Evolutionary conservation across 2,797 vertebrate species (phyloP).

Genomic region (Platyrinchus mystaceus): DNA sequence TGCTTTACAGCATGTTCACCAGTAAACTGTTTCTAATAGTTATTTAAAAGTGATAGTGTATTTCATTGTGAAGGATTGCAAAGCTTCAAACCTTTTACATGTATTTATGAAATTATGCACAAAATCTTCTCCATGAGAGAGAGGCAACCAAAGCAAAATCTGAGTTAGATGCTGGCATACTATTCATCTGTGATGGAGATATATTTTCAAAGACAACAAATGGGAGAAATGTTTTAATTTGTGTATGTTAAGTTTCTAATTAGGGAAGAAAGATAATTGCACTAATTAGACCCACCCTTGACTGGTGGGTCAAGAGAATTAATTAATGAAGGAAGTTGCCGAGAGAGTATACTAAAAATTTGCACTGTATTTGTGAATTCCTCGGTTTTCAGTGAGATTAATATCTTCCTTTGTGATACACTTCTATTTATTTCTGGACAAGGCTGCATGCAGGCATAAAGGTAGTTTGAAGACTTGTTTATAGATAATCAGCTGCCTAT

Average conservation of each 20-base stretch:
- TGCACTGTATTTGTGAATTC: background rate
- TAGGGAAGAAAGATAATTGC: background rate
- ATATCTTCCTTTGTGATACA: background rate
- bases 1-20: background rate
- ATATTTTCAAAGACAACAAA: background rate
- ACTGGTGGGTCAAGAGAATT: background rate
- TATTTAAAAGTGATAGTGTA: background rate
- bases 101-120: background rate
- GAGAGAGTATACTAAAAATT: background rate
- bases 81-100: background rate
- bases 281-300: background rate
- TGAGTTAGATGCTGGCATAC: background rate
- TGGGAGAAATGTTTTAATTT: background rate
- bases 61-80: background rate
- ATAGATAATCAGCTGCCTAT: background rate
- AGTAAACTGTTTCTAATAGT: background rate
- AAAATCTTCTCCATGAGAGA: background rate
- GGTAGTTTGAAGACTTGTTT: background rate
- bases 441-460: background rate
- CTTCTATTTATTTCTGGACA: background rate
- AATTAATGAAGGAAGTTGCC: background rate
- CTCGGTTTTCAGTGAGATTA: background rate
- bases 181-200: background rate
- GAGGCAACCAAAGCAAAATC: background rate
- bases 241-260: background rate